Evolutionary conservation across 1,140 invertebrate genomes (phyloP).

Genomic region (Apolygus lucorum): DNA sequence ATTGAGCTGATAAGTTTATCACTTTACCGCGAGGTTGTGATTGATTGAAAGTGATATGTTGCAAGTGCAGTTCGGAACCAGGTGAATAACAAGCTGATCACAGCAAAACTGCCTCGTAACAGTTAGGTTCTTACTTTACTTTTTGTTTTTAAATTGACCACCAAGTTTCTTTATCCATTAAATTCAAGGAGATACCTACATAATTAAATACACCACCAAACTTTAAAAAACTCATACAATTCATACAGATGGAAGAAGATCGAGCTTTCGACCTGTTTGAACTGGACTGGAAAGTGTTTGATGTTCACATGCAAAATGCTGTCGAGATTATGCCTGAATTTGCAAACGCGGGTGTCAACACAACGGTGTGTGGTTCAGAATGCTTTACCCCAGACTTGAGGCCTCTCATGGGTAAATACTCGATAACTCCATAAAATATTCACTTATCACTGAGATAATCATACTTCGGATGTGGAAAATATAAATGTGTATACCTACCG

Average conservation of each 20-base stretch:
- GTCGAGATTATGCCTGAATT: slow-evolving; percentile 62
- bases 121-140: too few relatives aligned
- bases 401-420: slow-evolving; percentile 57
- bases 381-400: slow-evolving; percentile 86
- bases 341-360: slow-evolving; percentile 65
- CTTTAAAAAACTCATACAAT: too few relatives aligned
- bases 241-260: slow-evolving; percentile 57
- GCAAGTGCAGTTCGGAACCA: too few relatives aligned
- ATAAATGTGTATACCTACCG: background rate
- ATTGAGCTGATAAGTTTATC: too few relatives aligned
- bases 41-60: too few relatives aligned
- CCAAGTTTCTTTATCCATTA: too few relatives aligned
- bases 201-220: too few relatives aligned
- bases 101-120: too few relatives aligned
- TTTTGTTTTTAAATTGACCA: too few relatives aligned
- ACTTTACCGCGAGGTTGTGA: too few relatives aligned
- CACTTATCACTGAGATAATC: background rate
- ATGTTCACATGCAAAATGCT: slow-evolving; percentile 61
- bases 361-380: slow-evolving; percentile 75
- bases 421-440: slow-evolving; percentile 4
- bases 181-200: too few relatives aligned
- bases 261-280: slow-evolving; percentile 77
- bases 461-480: background rate
- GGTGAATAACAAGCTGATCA: too few relatives aligned
- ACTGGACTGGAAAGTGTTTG: slow-evolving; percentile 75